Conservation (phyloP, 2,888 invertebrate genomes). For the Yponomeuta cagnagella region DNA sequence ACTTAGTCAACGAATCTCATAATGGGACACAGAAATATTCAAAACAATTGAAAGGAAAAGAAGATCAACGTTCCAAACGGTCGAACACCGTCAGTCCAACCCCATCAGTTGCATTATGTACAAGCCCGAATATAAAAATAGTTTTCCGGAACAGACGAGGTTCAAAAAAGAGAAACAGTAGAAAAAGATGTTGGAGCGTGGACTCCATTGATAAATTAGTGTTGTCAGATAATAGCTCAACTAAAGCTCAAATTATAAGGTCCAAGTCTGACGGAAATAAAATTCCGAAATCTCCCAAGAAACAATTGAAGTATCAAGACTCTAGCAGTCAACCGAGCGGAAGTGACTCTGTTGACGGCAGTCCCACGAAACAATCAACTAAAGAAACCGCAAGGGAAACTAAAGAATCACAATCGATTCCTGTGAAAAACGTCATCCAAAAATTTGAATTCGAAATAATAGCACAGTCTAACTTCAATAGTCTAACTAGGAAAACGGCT, state of each 20-base stretch:
- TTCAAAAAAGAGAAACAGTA: slow-evolving; percentile 65
- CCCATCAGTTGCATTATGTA: slow-evolving; percentile 61
- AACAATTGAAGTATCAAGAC: slow-evolving; percentile 52
- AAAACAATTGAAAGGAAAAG: slow-evolving; percentile 71
- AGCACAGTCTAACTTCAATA: slow-evolving; percentile 47
- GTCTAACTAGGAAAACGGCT: slow-evolving; percentile 56
- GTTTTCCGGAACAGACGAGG: slow-evolving; percentile 58
- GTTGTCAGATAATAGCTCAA: slow-evolving; percentile 40
- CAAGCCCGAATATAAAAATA: slow-evolving; percentile 70
- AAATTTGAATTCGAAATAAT: slow-evolving; percentile 69
- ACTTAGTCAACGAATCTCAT: slow-evolving; percentile 69
- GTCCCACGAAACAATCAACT: slow-evolving; percentile 36
- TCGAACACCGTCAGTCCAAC: slow-evolving; percentile 58
- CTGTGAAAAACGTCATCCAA: slow-evolving; percentile 63
- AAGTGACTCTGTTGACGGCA: slow-evolving; percentile 61
- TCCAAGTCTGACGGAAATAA: slow-evolving; percentile 68
- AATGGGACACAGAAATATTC: slow-evolving; percentile 66
- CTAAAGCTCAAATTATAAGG: slow-evolving; percentile 55
- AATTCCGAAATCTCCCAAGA: slow-evolving; percentile 60
- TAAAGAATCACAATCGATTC: slow-evolving; percentile 38
- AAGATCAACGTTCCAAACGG: slow-evolving; percentile 47
- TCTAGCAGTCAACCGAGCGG: slow-evolving; percentile 56
- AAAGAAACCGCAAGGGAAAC: slow-evolving; percentile 29
- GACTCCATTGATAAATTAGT: slow-evolving; percentile 63
- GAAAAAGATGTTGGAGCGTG: slow-evolving; percentile 68